These are phyloP conservation scores for Channa striata DNA, from an alignment of 2,797 vertebrate species.

Conservation along the genomic window DNA sequence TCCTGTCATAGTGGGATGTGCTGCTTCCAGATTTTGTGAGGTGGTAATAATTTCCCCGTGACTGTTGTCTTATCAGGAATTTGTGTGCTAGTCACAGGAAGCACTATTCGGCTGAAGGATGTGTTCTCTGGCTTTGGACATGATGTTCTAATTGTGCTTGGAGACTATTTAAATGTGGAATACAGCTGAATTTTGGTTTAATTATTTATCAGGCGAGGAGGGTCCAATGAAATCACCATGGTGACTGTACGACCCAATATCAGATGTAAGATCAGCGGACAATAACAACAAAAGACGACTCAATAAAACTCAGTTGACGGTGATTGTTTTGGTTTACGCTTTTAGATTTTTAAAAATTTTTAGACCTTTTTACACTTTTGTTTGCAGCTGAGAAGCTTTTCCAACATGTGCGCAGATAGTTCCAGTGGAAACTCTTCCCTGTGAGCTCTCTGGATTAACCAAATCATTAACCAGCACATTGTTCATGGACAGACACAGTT, in stretches of 20 bases:
- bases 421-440: background rate
- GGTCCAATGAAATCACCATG: too few species aligned
- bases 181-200: too few species aligned
- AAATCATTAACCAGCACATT: background rate
- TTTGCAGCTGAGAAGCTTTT: slow-evolving; percentile 12
- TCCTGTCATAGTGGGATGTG: background rate
- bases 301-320: background rate
- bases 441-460: background rate
- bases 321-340: background rate
- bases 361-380: too few species aligned
- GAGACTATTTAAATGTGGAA: too few species aligned
- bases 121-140: background rate
- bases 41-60: slow-evolving; percentile 17
- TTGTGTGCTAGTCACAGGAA: background rate
- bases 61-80: slow-evolving; percentile 14
- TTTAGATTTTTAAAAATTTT: background rate
- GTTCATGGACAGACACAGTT: background rate
- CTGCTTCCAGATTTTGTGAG: slow-evolving; percentile 8
- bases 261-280: background rate
- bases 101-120: background rate
- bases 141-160: background rate
- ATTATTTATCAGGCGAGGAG: too few species aligned
- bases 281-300: background rate
- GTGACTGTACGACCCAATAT: too few species aligned
- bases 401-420: background rate